phyloP scores from a whole-genome alignment of 2,797 vertebrate species.

The Pangasius mekongensis region DNA sequence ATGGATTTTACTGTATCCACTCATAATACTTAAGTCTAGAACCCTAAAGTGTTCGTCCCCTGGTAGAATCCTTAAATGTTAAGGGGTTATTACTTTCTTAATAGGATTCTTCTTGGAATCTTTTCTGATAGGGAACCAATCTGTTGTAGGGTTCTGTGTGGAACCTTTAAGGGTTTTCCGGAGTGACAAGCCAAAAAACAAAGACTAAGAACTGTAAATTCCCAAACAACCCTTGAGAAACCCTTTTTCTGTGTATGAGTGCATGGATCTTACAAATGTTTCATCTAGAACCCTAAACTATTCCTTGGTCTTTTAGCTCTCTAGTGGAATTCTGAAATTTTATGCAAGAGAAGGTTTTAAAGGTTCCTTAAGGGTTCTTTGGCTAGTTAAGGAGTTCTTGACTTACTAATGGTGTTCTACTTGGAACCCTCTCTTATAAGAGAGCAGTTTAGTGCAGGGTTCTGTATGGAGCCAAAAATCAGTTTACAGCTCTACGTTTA shows the following conservation, averaged over 20 bases:
- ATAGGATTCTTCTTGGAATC: not conserved
- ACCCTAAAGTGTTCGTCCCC: not conserved
- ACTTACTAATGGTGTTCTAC: not conserved
- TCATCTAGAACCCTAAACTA: not conserved
- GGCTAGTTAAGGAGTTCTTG: not conserved
- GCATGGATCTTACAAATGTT: not conserved
- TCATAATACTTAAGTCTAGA: not conserved
- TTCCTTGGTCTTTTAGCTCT: not conserved
- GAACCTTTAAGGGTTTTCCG: not conserved
- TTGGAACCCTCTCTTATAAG: not conserved
- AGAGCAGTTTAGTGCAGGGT: not conserved
- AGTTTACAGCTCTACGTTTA: too few relatives aligned
- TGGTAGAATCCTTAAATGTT: not conserved
- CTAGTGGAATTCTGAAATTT: not conserved
- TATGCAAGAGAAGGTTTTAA: not conserved
- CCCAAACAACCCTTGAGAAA: not conserved
- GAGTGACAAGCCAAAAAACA: too few relatives aligned
- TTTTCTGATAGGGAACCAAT: not conserved
- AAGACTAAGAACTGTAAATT: not conserved
- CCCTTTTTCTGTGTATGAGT: not conserved
- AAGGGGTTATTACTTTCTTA: not conserved
- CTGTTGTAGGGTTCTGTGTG: not conserved
- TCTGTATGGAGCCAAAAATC: not conserved
- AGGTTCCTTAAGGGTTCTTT: not conserved
- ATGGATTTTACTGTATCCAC: not conserved